Evolutionary conservation across 2,113 vertebrate genomes (phyloP).

Genomic region (Istiophorus platypterus): DNA sequence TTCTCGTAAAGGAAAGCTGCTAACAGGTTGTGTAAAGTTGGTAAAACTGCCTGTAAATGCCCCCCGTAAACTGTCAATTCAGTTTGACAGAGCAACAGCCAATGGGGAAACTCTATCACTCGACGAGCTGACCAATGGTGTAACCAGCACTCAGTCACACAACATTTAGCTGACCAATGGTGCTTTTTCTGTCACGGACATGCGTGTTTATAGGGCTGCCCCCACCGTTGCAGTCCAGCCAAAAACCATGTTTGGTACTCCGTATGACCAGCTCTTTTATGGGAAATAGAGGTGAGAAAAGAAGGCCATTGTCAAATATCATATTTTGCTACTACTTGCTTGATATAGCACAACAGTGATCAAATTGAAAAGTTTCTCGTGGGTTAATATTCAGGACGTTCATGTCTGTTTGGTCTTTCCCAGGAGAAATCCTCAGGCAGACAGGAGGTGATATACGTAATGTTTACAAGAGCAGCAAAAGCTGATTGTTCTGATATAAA

Average conservation of each 20-base stretch:
- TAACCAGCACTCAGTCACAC: no score
- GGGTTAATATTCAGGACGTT: not conserved
- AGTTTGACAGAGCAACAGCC: no score
- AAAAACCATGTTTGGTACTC: constrained; percentile 1
- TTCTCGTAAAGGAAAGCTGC: no score
- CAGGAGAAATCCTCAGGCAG: constrained; percentile 14
- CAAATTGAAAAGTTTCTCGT: constrained; percentile 22
- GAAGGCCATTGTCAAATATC: not conserved
- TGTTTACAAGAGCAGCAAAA: constrained; percentile 37
- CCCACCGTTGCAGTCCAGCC: no score
- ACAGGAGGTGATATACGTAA: constrained; percentile 17
- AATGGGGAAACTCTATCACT: no score
- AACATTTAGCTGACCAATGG: no score
- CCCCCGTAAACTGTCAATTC: no score
- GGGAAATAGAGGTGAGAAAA: not conserved
- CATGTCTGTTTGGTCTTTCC: constrained; percentile 20
- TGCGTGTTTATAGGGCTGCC: no score
- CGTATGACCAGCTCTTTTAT: not conserved
- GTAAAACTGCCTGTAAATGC: no score
- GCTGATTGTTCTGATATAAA: constrained; percentile 32
- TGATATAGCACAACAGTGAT: not conserved
- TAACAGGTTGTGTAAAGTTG: no score
- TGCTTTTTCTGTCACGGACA: no score
- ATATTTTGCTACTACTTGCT: not conserved
- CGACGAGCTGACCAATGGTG: no score